Evolutionary conservation across 2,797 vertebrate genomes (phyloP).

Genomic region (Acropternis orthonyx): DNA sequence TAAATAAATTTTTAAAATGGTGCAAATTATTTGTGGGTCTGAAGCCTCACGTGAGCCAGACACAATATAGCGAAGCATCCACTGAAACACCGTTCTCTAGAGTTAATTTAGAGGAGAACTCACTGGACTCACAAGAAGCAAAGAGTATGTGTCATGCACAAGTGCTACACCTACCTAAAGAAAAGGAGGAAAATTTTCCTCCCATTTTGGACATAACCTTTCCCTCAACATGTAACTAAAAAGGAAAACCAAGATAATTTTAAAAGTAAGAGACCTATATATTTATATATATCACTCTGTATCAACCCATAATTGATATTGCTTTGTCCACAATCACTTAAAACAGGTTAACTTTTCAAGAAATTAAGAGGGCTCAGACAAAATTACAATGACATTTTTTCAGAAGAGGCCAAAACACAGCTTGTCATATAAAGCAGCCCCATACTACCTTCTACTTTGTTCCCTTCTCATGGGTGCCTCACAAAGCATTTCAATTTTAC

Average conservation of each 20-base stretch:
- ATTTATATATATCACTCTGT: not conserved
- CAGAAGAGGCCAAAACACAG: not conserved
- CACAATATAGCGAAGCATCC: not conserved
- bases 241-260: not conserved
- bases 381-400: not conserved
- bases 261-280: not conserved
- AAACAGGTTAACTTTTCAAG: not conserved
- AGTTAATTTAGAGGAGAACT: not conserved
- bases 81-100: not conserved
- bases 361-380: not conserved
- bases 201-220: not conserved
- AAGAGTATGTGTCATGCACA: rapidly evolving
- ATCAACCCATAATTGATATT: not conserved
- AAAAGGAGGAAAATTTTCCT: not conserved
- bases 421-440: not conserved
- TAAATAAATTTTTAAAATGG: not conserved
- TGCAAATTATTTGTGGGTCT: not conserved
- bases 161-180: not conserved
- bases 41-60: not conserved
- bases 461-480: not conserved
- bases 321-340: not conserved
- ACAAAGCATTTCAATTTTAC: conserved; percentile 37
- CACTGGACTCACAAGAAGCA: not conserved
- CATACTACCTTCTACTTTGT: not conserved
- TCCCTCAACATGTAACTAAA: not conserved